Percentiles rank a stretch among this genome's conserved stretches.
These are phyloP conservation scores for Stenotaenia linearis DNA, from an alignment of 2,888 invertebrate genomes.

Conservation along the genomic window DNA sequence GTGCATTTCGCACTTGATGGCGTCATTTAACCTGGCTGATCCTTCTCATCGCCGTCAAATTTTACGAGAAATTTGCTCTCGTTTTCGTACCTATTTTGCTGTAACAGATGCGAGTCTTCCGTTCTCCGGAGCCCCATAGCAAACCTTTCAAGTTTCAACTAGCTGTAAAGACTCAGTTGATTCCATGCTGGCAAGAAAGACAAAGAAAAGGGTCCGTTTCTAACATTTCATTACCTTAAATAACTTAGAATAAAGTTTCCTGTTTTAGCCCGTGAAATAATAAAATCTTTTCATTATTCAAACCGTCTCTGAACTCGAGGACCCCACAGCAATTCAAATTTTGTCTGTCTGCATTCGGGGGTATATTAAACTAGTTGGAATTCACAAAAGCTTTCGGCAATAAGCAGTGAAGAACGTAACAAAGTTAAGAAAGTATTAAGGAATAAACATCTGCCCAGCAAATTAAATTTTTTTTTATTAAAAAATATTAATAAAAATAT, in stretches of 20 bases:
- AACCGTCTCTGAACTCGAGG: neutral
- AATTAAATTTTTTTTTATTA: neutral
- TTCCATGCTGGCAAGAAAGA: too few species aligned
- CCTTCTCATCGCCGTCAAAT: neutral
- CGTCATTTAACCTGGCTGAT: neutral
- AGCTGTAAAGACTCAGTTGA: neutral
- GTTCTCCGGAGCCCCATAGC: neutral
- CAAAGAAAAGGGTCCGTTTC: neutral
- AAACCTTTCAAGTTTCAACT: neutral
- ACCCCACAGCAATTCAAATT: neutral
- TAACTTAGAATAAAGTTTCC: neutral
- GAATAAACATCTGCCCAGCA: too few species aligned
- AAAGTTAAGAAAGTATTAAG: neutral
- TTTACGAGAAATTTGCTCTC: neutral
- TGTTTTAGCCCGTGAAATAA: neutral
- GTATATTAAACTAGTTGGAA: neutral
- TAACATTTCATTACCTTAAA: neutral
- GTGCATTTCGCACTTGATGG: neutral
- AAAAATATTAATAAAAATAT: too few species aligned
- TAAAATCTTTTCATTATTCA: neutral
- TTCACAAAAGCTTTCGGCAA: neutral
- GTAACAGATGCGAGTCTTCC: neutral
- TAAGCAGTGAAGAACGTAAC: neutral
- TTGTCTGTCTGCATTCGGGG: neutral
- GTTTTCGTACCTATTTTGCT: neutral